Base-by-base conservation (phyloP, 2,797 vertebrate genomes). In the Odontamblyopus lacepedii region DNA sequence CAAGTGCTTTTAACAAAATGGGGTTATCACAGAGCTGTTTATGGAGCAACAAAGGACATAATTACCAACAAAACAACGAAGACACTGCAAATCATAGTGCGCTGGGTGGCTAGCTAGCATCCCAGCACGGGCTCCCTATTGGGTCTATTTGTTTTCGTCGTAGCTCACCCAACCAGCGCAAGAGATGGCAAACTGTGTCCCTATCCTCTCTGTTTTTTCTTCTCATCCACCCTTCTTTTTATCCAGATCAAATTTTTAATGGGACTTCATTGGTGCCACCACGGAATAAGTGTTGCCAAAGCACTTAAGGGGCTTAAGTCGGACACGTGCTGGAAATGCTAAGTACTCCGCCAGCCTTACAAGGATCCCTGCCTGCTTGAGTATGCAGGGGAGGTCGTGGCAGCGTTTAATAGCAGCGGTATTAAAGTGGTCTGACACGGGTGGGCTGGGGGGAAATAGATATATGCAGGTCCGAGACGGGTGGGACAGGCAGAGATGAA, bases 301-400 rank as follows among this genome's bases (percentile, higher is more conserved):
- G 93, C 93, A 95, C 92, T 94, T 94, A 93, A 93, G 92, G 92
- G 92, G 90, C 91, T 94, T 90, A 93, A 93, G 90, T 91, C 90
- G 88, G 90, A 77, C 67, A 85, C 89, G 91, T 93, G 94, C 91
- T 84, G 89, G 85, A 93, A 93, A 94, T 94, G 93, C 93, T 91
- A 94, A 94, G 88, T 86, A 88, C 86, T 85, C 87, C 82, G 84
- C 87, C 87, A 87, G 83, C 86, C 90, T 88, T 90, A 90, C 89
- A 91, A 88, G 85, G 83, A 89, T 92, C 90, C 87, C 83, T 76
- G 86, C 76, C 88, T 92, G 85, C 81, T 92, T 90, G 89, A 89
- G 85, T 84, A 92, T 91, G 92, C 91, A 74, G 72, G 76, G 83
- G 85, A 88, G 87, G 87, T 87, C 80, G 82, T 75, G 84, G 79